Evolutionary conservation across 2,113 vertebrate species (phyloP).

Genomic region (Mustelus asterias): DNA sequence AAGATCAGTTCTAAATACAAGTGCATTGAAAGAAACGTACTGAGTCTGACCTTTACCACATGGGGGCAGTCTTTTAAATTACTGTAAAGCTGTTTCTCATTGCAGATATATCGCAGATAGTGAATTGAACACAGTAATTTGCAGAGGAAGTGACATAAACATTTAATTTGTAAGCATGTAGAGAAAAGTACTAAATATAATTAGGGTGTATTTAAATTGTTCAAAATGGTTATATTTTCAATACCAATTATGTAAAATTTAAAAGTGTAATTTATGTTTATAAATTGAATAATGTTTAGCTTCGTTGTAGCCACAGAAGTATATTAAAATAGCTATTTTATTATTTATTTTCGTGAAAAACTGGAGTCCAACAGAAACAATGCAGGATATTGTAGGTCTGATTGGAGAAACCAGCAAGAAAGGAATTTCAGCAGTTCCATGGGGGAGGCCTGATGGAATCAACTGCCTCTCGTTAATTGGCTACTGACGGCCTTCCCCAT

Average conservation of each 20-base stretch:
- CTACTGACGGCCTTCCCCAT: too few relatives aligned
- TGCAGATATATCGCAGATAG: not conserved
- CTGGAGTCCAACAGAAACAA: not conserved
- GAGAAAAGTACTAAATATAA: not conserved
- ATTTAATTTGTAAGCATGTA: not conserved
- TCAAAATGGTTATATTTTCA: not conserved
- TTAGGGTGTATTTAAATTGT: not conserved
- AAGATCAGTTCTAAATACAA: slow-evolving; percentile 14
- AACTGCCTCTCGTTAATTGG: too few relatives aligned
- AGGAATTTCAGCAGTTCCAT: too few relatives aligned
- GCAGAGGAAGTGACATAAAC: not conserved
- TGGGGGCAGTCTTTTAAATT: slow-evolving; percentile 34
- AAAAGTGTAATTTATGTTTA: not conserved
- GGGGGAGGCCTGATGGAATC: too few relatives aligned
- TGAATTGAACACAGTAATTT: not conserved
- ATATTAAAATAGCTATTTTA: not conserved
- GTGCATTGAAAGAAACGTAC: not conserved
- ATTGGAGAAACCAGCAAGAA: too few relatives aligned
- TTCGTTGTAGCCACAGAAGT: too few relatives aligned
- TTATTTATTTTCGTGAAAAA: not conserved
- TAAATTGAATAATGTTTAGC: not conserved
- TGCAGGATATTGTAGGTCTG: too few relatives aligned
- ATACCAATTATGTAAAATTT: not conserved
- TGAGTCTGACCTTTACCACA: slow-evolving; percentile 33
- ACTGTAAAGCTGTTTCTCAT: not conserved